Base-by-base conservation (phyloP, 2,113 vertebrate species). In the Puffinus mauretanicus region DNA sequence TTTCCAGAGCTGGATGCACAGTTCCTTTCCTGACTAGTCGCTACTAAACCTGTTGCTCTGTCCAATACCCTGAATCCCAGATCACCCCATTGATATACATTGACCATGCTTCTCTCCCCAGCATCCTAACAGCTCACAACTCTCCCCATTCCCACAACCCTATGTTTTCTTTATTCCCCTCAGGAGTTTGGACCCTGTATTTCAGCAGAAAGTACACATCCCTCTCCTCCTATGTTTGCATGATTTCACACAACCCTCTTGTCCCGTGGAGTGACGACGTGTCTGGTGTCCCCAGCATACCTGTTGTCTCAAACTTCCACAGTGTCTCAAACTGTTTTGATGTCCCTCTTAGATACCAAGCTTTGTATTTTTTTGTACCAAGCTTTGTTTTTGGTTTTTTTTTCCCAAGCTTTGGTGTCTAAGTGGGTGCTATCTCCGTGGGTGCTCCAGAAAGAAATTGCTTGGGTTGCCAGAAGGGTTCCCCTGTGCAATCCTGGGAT, bases 181-280 rank as follows among this genome's bases (percentile, higher is more conserved):
- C 13, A 54, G 66, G 8, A 64, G 6, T 61, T 54, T 93, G 60
- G 30, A 65, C 22, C n/a, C 27, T 58, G 29, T 60, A 15, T 83
- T 93, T 85, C 36, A 52, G 61, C n/a, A 87, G 16, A 34, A 93
- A 90, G 16, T 38, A 88, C 32, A 81, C 32, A 86, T 64, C 13
- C 3, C 17, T 55, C 47, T 82, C 7, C 49, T 46, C 5, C 40
- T 69, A 2, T 29, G 13, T 55, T 92, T 90, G 51, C 36, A n/a
- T 51, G 60, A 65, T 91, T 93, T 77, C 60, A 70, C 22, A 66
- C 30, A 93, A 16, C 11, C 11, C 18, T 83, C 24, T 54, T 75
- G 36, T 72, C 40, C 57, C 0, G 0, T 26, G 44, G 30, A 61
- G n/a, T 54, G 49, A 44, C 4, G 38, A 9, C 0, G 0, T 51